Conservation (phyloP, 2,797 vertebrate genomes). For the Paguma larvata region DNA sequence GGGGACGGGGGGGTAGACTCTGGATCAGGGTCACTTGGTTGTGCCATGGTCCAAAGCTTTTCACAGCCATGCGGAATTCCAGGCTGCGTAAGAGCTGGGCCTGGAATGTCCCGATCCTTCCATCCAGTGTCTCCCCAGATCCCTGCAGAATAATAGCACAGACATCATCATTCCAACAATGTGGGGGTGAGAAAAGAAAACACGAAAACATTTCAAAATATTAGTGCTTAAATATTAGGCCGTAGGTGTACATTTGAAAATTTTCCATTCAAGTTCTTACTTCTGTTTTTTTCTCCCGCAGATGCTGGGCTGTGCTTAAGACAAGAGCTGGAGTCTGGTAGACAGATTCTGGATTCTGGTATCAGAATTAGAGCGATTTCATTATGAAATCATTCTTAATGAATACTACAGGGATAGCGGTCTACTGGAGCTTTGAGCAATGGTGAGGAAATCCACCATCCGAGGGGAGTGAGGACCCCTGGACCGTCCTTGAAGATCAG, state of each 20-base stretch:
- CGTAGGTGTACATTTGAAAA: slow-evolving; percentile 14
- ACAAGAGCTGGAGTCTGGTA: slow-evolving; percentile 64
- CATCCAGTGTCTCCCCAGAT: background rate
- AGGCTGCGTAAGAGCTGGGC: background rate
- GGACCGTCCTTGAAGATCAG: background rate
- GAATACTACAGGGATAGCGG: background rate
- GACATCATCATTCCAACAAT: background rate
- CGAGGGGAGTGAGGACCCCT: background rate
- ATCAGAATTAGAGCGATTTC: slow-evolving; percentile 62
- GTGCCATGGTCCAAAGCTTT: background rate
- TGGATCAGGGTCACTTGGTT: background rate
- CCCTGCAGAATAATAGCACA: background rate
- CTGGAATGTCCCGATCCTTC: background rate
- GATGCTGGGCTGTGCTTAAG: slow-evolving; percentile 54
- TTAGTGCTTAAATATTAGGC: background rate
- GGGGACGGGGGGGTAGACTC: background rate
- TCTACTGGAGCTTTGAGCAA: slow-evolving; percentile 22
- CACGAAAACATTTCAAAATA: slow-evolving; percentile 31
- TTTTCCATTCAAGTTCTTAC: slow-evolving; percentile 64
- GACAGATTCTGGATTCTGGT: no score
- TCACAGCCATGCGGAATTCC: background rate
- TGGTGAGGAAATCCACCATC: background rate
- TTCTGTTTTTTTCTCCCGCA: slow-evolving; percentile 31
- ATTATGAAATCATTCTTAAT: slow-evolving; percentile 68
- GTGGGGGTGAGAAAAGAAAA: background rate